Evolutionary conservation across 2,113 vertebrate genomes (phyloP).

Genomic region (Panurus biarmicus): DNA sequence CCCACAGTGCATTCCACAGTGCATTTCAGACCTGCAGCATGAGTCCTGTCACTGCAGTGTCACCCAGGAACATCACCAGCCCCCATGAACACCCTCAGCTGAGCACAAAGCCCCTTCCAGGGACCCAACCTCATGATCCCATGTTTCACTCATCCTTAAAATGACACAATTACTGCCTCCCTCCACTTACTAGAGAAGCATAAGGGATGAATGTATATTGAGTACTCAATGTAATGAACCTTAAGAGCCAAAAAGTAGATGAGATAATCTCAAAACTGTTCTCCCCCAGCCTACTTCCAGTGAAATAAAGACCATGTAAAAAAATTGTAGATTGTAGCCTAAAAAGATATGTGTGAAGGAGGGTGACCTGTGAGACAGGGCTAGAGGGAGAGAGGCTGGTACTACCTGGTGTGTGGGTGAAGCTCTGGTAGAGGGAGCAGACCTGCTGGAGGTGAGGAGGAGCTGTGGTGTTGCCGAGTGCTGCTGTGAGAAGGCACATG

Average conservation of each 20-base stretch:
- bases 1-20: background rate
- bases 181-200: background rate
- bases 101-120: background rate
- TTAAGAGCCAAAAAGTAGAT: background rate
- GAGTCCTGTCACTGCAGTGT: rapidly evolving
- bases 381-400: background rate
- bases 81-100: background rate
- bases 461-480: background rate
- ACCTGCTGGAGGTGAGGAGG: background rate
- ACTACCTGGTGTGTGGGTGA: background rate
- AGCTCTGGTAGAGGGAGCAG: background rate
- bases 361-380: background rate
- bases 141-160: background rate
- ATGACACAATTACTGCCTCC: background rate
- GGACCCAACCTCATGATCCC: background rate
- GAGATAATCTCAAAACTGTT: background rate
- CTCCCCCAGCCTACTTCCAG: background rate
- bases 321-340: background rate
- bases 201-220: background rate
- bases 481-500: background rate
- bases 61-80: background rate
- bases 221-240: background rate
- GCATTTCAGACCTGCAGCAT: background rate
- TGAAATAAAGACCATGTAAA: background rate
- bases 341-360: background rate